phyloP scores from a whole-genome alignment of 92 coral and sea anemone species.

The Palythoa caribaeorum region DNA sequence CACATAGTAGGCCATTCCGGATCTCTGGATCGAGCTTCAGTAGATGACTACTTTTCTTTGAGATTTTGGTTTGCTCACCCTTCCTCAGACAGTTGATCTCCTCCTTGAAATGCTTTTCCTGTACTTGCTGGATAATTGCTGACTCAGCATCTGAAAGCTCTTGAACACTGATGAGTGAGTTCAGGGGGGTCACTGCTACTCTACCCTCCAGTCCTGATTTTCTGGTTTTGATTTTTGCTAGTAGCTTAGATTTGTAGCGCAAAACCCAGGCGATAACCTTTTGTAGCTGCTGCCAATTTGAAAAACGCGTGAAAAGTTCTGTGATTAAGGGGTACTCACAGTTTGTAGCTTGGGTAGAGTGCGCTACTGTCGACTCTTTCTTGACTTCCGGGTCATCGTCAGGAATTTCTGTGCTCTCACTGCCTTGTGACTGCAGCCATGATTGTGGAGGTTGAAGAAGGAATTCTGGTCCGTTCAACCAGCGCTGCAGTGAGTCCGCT shows the following conservation, averaged over 20 bases:
- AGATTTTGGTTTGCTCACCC: not conserved
- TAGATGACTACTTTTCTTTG: not conserved
- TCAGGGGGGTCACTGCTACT: not conserved
- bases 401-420: not conserved
- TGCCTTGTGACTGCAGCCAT: not conserved
- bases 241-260: not conserved
- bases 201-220: not conserved
- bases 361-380: not conserved
- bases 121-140: not conserved
- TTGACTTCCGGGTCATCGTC: not conserved
- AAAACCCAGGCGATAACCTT: not conserved
- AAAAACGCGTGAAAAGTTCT: not conserved
- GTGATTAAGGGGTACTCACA: not conserved
- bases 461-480: no score
- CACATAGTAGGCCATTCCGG: not conserved
- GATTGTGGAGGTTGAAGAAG: not conserved
- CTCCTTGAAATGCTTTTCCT: not conserved
- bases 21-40: not conserved
- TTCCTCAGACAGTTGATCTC: not conserved
- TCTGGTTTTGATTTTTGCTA: not conserved
- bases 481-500: no score
- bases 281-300: no score
- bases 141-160: not conserved
- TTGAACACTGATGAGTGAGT: not conserved
- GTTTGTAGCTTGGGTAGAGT: not conserved